phyloP scores from a whole-genome alignment of 2,113 vertebrate genomes.

The Climacteris rufus region DNA sequence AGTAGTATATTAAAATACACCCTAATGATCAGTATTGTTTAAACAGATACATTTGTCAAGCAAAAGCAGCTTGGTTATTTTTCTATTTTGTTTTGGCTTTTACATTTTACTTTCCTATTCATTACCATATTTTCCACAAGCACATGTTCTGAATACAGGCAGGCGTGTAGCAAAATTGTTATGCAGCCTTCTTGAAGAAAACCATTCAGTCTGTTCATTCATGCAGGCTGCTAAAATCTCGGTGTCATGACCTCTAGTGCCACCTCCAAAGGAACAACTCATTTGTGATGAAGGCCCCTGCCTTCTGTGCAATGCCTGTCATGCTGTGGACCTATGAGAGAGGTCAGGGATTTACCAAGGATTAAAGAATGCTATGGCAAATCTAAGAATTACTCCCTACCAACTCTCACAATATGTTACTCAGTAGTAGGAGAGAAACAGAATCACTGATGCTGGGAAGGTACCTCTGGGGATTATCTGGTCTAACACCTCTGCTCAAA shows the following conservation, averaged over 20 bases:
- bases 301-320: neutral
- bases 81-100: neutral
- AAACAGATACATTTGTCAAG: neutral
- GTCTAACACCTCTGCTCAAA: neutral
- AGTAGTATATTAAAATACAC: neutral
- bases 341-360: neutral
- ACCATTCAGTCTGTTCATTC: neutral
- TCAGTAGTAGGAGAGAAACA: neutral
- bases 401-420: rapidly evolving
- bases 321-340: neutral
- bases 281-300: neutral
- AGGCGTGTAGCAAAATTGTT: neutral
- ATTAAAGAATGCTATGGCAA: neutral
- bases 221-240: neutral
- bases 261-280: neutral
- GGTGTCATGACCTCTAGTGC: rapidly evolving
- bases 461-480: neutral
- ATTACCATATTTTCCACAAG: neutral
- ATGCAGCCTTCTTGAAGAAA: neutral
- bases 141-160: neutral
- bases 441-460: neutral
- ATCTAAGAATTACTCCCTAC: neutral
- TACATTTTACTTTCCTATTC: neutral
- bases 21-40: neutral
- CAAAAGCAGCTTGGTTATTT: neutral